These are phyloP conservation scores for Myotis myotis DNA, from an alignment of 2,797 vertebrate species.

Conservation along the genomic window DNA sequence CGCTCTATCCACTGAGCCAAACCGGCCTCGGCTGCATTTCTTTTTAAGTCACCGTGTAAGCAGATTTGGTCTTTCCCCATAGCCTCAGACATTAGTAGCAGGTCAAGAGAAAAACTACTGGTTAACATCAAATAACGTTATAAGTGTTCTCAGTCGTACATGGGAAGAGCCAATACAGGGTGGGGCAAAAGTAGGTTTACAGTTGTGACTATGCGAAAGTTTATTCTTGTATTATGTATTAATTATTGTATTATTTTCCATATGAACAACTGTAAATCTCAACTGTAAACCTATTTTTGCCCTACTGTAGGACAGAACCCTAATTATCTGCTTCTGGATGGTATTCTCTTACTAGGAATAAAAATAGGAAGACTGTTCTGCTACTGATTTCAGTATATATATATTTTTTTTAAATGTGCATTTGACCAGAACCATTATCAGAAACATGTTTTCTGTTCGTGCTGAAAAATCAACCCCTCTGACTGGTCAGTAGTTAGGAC, in stretches of 20 bases:
- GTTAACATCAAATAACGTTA: neutral
- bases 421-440: neutral
- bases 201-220: neutral
- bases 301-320: neutral
- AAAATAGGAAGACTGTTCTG: neutral
- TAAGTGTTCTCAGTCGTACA: neutral
- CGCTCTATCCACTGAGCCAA: too few species aligned
- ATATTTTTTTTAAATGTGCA: neutral
- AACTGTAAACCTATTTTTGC: neutral
- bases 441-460: neutral
- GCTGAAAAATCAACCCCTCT: neutral
- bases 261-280: neutral
- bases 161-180: neutral
- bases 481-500: neutral
- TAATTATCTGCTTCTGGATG: neutral
- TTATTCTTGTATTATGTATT: neutral
- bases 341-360: neutral
- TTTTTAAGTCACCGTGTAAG: neutral
- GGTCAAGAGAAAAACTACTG: slow-evolving; percentile 40
- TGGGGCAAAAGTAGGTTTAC: neutral
- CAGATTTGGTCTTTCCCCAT: neutral
- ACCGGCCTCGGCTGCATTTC: too few species aligned
- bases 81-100: neutral
- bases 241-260: neutral
- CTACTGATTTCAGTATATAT: neutral